Evolutionary conservation across 2,797 vertebrate species (phyloP).

Genomic region (Typhlichthys subterraneus): DNA sequence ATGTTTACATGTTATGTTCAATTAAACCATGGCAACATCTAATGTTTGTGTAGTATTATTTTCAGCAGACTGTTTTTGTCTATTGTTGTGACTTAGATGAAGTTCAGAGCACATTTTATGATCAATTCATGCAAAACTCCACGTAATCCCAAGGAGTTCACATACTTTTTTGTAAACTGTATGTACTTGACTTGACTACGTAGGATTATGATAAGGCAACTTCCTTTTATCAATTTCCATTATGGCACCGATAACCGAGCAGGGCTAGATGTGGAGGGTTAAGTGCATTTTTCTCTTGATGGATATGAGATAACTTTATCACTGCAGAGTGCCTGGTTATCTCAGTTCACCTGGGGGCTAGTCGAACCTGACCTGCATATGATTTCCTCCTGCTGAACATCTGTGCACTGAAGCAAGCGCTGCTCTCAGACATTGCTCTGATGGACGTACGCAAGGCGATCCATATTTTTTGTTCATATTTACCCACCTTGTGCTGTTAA

Average conservation of each 20-base stretch:
- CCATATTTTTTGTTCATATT: conserved; percentile 67
- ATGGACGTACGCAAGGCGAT: conserved; percentile 46
- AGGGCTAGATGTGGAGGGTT: conserved; percentile 60
- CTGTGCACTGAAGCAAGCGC: conserved; percentile 13
- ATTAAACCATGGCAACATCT: too few relatives aligned
- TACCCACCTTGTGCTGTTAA: conserved; percentile 67
- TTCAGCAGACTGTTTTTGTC: too few relatives aligned
- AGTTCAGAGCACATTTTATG: too few relatives aligned
- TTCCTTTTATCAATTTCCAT: conserved; percentile 71
- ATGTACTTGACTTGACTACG: conserved; percentile 10
- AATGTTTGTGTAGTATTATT: too few relatives aligned
- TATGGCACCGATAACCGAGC: conserved; percentile 61
- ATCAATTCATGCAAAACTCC: too few relatives aligned
- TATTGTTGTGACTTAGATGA: too few relatives aligned
- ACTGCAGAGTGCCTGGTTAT: conserved; percentile 62
- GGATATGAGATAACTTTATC: conserved; percentile 70
- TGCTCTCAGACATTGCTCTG: conserved; percentile 34
- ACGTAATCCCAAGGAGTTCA: too few relatives aligned
- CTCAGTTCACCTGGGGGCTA: conserved; percentile 62
- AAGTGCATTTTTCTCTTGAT: conserved; percentile 71
- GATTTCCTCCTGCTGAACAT: conserved; percentile 25
- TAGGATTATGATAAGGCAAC: conserved; percentile 70
- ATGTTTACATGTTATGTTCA: too few relatives aligned
- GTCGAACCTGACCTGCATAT: conserved; percentile 55
- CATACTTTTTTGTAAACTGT: too few relatives aligned